Evolutionary conservation across 1,140 invertebrate genomes (phyloP).

Genomic region (Pteromalus puparum): DNA sequence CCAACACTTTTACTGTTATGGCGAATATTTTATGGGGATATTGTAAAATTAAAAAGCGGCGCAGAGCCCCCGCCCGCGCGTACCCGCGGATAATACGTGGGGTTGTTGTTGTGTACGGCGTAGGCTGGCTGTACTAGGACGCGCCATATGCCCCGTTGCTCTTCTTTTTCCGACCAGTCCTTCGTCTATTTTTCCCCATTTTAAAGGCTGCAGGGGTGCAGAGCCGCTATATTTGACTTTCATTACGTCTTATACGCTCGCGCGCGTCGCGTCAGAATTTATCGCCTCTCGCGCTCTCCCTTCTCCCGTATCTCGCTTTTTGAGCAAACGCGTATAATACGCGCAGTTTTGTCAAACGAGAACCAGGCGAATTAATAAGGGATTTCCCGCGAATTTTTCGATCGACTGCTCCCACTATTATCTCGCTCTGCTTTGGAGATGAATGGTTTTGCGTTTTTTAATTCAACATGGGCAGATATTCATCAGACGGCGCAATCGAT

Average conservation of each 20-base stretch:
- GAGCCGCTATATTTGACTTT: constrained; percentile 75
- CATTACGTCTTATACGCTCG: constrained; percentile 71
- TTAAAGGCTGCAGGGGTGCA: constrained; percentile 63
- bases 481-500: neutral
- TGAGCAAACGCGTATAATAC: no score
- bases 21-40: constrained; percentile 73
- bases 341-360: neutral
- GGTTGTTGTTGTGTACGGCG: constrained; percentile 48
- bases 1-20: constrained; percentile 68
- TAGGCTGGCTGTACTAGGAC: constrained; percentile 46
- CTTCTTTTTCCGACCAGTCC: constrained; percentile 23
- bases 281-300: constrained; percentile 44
- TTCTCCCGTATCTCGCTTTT: neutral
- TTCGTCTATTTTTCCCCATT: constrained; percentile 53
- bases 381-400: constrained; percentile 29
- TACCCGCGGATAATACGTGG: constrained; percentile 67
- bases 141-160: constrained; percentile 65
- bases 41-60: constrained; percentile 75
- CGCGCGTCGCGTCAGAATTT: constrained; percentile 55
- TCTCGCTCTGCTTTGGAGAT: neutral
- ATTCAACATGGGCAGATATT: neutral
- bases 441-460: neutral
- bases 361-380: constrained; percentile 28
- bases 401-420: neutral
- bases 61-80: constrained; percentile 56